Evolutionary conservation across 2,888 invertebrate species (phyloP).

Genomic region (Machimus atricapillus): DNA sequence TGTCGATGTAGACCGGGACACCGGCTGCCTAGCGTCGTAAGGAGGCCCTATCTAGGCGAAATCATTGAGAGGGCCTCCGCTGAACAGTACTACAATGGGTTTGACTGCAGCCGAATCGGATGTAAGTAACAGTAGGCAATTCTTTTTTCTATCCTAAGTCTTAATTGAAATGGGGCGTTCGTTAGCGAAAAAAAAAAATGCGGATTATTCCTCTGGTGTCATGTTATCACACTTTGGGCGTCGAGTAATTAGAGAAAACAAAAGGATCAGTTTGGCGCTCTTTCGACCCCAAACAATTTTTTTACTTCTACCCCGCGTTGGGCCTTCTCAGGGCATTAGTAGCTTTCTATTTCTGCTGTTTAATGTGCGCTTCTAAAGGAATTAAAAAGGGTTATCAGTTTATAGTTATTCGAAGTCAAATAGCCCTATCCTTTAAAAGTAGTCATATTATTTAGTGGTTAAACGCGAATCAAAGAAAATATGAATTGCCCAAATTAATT

Average conservation of each 20-base stretch:
- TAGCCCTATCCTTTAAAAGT: background rate
- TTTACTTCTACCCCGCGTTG: background rate
- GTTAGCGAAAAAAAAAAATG: background rate
- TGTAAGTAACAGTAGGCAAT: slow-evolving; percentile 72
- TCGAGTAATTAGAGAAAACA: background rate
- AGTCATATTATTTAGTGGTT: background rate
- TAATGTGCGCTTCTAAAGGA: background rate
- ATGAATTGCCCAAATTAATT: background rate
- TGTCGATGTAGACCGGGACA: slow-evolving; percentile 90
- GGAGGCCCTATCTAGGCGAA: slow-evolving; percentile 92
- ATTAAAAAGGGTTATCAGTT: background rate
- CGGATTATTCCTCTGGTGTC: background rate
- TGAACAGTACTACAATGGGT: slow-evolving; percentile 91
- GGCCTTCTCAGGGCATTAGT: background rate
- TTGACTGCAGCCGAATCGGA: slow-evolving; percentile 89
- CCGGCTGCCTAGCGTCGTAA: slow-evolving; percentile 84
- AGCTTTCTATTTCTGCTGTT: background rate
- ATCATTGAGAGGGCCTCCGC: slow-evolving; percentile 91
- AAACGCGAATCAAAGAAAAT: no score
- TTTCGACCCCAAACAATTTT: no score
- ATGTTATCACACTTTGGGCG: background rate
- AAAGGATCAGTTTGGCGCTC: background rate
- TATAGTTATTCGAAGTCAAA: background rate
- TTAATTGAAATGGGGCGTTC: background rate
- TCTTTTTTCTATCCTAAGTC: background rate